Conservation (phyloP, 2,888 invertebrate species). For the Philaethria dido region DNA sequence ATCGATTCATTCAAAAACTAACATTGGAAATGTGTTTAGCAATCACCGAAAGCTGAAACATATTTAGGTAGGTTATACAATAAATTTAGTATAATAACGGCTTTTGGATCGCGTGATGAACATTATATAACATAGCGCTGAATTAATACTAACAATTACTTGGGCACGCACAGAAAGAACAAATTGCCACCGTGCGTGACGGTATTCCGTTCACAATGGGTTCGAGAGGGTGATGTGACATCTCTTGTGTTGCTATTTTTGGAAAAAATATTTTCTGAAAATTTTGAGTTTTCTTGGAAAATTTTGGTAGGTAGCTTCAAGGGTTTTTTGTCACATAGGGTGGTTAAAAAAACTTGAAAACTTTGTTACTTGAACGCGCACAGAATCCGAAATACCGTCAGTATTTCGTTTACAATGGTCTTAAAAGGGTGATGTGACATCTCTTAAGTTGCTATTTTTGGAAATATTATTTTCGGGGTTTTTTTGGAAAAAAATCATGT, state of each 20-base stretch:
- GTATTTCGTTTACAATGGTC: constrained; percentile 44
- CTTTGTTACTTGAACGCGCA: constrained; percentile 77
- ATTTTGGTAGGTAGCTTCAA: too few species aligned
- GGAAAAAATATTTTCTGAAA: not conserved
- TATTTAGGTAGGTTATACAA: constrained; percentile 47
- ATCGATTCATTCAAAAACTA: constrained; percentile 6
- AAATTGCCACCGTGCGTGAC: constrained; percentile 77
- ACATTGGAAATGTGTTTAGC: constrained; percentile 4
- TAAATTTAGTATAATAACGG: constrained; percentile 52
- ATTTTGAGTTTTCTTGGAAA: not conserved
- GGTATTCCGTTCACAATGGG: constrained; percentile 44
- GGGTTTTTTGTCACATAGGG: too few species aligned
- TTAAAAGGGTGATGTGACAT: constrained; percentile 20
- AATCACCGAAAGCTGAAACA: constrained; percentile 32
- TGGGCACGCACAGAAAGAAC: constrained; percentile 72
- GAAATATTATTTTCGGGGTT: not conserved
- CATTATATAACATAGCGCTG: constrained; percentile 62
- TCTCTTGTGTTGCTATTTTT: not conserved
- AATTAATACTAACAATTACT: constrained; percentile 80
- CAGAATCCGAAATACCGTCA: constrained; percentile 73
- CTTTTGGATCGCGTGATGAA: constrained; percentile 63
- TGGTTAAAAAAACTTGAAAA: too few species aligned
- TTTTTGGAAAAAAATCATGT: not conserved
- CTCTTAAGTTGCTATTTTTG: not conserved
- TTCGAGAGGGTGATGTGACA: constrained; percentile 25